phyloP scores from a whole-genome alignment of 2,888 invertebrate species.

The Torymus auratus region DNA sequence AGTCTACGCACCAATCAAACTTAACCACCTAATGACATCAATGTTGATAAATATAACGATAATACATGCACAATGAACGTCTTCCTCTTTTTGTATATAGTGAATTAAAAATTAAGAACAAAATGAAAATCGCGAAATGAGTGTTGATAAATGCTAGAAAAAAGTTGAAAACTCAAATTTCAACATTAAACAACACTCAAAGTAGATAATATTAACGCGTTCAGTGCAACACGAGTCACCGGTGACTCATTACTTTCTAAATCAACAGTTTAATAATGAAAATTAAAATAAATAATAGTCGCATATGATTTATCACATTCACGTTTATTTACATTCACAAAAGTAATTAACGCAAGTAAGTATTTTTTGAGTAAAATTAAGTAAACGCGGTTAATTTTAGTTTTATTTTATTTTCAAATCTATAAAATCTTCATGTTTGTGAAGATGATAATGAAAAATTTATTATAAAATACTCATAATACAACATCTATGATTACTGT shows the following conservation, averaged over 20 bases:
- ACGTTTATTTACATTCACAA: too few species aligned
- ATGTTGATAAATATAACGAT: constrained; percentile 50
- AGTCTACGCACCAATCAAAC: constrained; percentile 42
- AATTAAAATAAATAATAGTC: constrained; percentile 1
- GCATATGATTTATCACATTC: too few species aligned
- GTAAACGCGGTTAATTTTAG: too few species aligned
- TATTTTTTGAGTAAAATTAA: too few species aligned
- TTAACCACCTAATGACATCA: constrained; percentile 40
- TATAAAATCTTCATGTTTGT: too few species aligned
- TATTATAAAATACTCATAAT: too few species aligned
- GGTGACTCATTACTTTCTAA: background rate
- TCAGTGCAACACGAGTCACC: constrained; percentile 16
- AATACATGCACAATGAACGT: constrained; percentile 47
- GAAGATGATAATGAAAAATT: too few species aligned
- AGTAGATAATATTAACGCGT: constrained; percentile 23
- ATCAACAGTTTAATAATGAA: background rate
- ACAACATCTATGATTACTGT: too few species aligned
- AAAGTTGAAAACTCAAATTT: constrained; percentile 15
- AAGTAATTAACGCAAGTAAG: too few species aligned
- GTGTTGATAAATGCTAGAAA: constrained; percentile 44
- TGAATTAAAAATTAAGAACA: constrained; percentile 26
- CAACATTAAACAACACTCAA: constrained; percentile 42
- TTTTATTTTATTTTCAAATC: too few species aligned
- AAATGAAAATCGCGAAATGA: constrained; percentile 21
- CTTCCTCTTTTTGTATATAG: constrained; percentile 10